phyloP scores from a whole-genome alignment of 2,888 invertebrate species.

The Dicyrtoma fusca region DNA sequence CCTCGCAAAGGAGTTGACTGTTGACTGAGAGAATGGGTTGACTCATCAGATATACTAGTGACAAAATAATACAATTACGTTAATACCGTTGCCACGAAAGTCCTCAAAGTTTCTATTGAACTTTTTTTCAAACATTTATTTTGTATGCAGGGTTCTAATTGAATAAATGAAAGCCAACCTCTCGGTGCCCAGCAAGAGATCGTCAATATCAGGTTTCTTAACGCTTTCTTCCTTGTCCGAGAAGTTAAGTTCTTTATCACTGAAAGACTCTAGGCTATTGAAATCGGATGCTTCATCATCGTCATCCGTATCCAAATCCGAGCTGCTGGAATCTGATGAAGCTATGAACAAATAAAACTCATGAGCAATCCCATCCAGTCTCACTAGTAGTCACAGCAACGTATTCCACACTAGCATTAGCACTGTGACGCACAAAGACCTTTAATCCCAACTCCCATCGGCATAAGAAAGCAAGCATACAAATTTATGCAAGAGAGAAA shows the following conservation, averaged over 20 bases:
- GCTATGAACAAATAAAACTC: constrained; percentile 21
- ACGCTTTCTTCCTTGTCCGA: constrained; percentile 19
- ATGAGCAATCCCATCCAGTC: not conserved
- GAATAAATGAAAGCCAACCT: constrained; percentile 17
- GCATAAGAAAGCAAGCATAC: no score
- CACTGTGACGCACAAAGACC: no score
- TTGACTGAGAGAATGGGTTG: constrained; percentile 25
- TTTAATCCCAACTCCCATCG: no score
- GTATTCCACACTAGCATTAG: no score
- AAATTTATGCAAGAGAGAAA: no score
- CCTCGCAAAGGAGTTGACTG: constrained; percentile 30
- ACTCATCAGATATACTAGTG: constrained; percentile 35
- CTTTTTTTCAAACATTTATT: no score
- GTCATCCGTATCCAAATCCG: constrained; percentile 22
- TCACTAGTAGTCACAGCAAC: no score
- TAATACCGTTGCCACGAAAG: no score
- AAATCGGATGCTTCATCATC: constrained; percentile 8
- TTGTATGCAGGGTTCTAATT: no score
- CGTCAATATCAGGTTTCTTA: constrained; percentile 15
- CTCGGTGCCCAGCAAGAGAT: constrained; percentile 33
- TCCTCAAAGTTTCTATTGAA: no score
- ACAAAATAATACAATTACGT: no score
- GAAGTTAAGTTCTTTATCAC: constrained; percentile 38
- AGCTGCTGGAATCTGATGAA: constrained; percentile 30
- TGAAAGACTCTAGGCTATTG: constrained; percentile 31